A percentile compares a stretch with the other conserved stretches of the same genome.
These are phyloP conservation scores for Periphyllus acericola DNA, from an alignment of 2,888 invertebrate species.

Conservation along the genomic window DNA sequence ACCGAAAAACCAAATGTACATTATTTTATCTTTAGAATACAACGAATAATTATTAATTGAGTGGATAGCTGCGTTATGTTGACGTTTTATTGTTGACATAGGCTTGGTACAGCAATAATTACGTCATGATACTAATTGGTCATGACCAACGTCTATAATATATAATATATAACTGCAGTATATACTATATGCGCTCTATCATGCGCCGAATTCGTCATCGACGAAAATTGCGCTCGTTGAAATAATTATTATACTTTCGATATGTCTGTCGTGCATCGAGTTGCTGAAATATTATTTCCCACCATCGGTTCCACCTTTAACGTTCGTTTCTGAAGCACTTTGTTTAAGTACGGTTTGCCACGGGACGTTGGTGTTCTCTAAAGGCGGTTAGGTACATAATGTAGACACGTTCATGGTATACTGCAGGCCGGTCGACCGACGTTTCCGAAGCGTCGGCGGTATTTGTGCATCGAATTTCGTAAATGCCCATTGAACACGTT, in stretches of 20 bases:
- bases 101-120: neutral
- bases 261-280: neutral
- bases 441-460: neutral
- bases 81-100: conserved; percentile 14
- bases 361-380: neutral
- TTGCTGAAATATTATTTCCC: neutral
- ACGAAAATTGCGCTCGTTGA: neutral
- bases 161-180: neutral
- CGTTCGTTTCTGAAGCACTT: neutral
- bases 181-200: neutral
- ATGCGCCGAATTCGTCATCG: neutral
- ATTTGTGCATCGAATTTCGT: conserved; percentile 49
- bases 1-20: too few relatives aligned
- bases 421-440: neutral
- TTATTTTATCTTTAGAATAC: neutral
- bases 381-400: neutral
- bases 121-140: conserved; percentile 38
- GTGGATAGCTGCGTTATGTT: neutral
- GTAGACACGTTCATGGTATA: neutral
- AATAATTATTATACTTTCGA: neutral
- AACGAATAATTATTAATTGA: neutral
- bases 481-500: conserved; percentile 53
- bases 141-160: neutral
- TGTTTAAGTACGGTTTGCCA: neutral
- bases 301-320: neutral